Conservation (phyloP, 1,140 invertebrate species). For the Drosophila albomicans region DNA sequence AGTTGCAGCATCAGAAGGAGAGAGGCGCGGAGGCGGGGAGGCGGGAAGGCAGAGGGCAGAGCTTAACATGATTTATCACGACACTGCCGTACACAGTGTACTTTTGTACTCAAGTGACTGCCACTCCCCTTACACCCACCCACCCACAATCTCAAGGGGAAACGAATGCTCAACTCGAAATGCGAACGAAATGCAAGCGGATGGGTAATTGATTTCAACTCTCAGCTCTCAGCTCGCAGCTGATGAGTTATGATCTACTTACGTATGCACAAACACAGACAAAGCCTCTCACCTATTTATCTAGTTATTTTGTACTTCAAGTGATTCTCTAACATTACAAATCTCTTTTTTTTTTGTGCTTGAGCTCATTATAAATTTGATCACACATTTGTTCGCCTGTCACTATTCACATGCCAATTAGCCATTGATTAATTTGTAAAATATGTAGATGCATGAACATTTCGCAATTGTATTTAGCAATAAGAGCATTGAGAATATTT, state of each 20-base stretch:
- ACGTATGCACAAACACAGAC: neutral
- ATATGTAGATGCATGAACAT: no score
- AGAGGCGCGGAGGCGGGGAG: constrained; percentile 12
- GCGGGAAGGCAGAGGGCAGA: neutral
- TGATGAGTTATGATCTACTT: constrained; percentile 11
- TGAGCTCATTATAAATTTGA: no score
- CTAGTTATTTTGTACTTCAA: neutral
- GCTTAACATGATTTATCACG: constrained; percentile 63
- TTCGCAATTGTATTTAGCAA: no score
- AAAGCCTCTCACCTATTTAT: constrained; percentile 2
- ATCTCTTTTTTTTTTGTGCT: neutral
- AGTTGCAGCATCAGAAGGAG: neutral
- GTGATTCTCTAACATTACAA: neutral
- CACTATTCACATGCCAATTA: no score
- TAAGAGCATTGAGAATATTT: no score
- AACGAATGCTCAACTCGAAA: neutral
- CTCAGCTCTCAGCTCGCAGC: neutral
- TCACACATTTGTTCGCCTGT: no score
- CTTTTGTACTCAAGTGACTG: neutral
- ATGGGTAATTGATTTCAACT: constrained; percentile 44
- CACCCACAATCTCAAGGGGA: neutral
- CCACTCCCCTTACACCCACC: no score
- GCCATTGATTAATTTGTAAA: no score
- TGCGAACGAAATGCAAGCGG: neutral
- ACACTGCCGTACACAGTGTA: neutral